Evolutionary conservation across 2,888 invertebrate species (phyloP).

Genomic region (Ophioninae sp.): DNA sequence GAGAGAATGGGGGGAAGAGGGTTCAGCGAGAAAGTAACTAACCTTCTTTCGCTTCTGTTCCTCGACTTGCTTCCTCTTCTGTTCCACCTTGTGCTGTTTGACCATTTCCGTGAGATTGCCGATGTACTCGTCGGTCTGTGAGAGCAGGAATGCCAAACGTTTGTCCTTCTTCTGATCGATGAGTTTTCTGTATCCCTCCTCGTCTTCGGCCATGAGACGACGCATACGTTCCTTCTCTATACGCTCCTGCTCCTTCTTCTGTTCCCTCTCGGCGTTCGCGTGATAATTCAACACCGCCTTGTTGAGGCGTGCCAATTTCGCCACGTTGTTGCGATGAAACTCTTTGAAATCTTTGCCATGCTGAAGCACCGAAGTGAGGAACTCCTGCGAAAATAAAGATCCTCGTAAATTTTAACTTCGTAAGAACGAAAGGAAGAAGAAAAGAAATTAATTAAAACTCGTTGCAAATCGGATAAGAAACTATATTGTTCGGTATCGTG

Average conservation of each 20-base stretch:
- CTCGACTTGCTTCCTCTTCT: constrained; percentile 93
- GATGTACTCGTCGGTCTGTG: constrained; percentile 99
- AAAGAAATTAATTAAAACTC: too few relatives aligned
- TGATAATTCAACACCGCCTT: constrained; percentile 98
- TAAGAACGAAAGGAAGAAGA: neutral
- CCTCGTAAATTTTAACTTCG: neutral
- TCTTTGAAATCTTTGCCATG: constrained; percentile 99
- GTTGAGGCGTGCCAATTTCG: constrained; percentile 94
- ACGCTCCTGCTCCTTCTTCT: constrained; percentile 99
- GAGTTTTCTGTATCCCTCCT: constrained; percentile 99
- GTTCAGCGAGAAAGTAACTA: constrained; percentile 5
- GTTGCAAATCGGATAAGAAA: too few relatives aligned
- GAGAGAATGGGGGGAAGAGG: neutral
- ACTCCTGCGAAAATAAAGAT: constrained; percentile 85
- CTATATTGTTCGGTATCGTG: too few relatives aligned
- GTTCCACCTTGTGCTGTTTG: constrained; percentile 96
- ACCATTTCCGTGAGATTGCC: constrained; percentile 98
- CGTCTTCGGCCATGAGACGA: constrained; percentile 99
- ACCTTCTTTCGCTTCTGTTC: constrained; percentile 86
- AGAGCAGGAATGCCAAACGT: constrained; percentile 96
- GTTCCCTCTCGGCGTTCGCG: constrained; percentile 98
- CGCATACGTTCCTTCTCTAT: constrained; percentile 99
- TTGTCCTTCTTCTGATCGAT: constrained; percentile 99
- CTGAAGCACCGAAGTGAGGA: constrained; percentile 96
- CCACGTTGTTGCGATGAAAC: constrained; percentile 95